These are phyloP conservation scores for Lasioglossum figueresi DNA, from an alignment of 2,888 invertebrate genomes.

Conservation along the genomic window DNA sequence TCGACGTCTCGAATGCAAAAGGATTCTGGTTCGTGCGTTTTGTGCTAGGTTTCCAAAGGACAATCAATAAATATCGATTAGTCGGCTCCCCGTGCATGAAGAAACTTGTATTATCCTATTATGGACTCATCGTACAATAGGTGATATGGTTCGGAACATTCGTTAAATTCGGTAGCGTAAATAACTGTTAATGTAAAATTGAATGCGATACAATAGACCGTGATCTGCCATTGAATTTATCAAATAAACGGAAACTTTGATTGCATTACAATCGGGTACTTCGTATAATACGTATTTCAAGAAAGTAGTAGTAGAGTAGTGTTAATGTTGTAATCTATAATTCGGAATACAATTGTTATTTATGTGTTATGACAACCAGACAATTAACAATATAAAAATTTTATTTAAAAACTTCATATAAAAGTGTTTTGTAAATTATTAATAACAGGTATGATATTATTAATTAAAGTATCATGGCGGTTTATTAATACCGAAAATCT, in stretches of 20 bases:
- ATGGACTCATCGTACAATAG: conserved; percentile 57
- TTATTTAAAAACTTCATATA: neutral
- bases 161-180: conserved; percentile 5
- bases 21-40: conserved; percentile 63
- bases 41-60: conserved; percentile 46
- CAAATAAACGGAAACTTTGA: neutral
- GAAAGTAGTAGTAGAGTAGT: too few species aligned
- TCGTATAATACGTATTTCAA: neutral
- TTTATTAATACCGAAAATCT: neutral
- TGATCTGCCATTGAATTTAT: neutral
- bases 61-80: conserved; percentile 74
- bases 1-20: conserved; percentile 44
- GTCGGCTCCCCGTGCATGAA: conserved; percentile 53
- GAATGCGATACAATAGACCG: neutral
- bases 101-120: conserved; percentile 64
- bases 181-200: conserved; percentile 21
- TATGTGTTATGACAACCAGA: neutral
- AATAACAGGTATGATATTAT: neutral
- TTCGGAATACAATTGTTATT: neutral
- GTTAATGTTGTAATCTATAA: neutral
- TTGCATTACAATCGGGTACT: neutral
- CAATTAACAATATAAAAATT: neutral
- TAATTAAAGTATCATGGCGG: neutral
- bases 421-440: neutral
- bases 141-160: conserved; percentile 29